These are phyloP conservation scores for Erpetoichthys calabaricus DNA, from an alignment of 2,797 vertebrate species.

Conservation along the genomic window DNA sequence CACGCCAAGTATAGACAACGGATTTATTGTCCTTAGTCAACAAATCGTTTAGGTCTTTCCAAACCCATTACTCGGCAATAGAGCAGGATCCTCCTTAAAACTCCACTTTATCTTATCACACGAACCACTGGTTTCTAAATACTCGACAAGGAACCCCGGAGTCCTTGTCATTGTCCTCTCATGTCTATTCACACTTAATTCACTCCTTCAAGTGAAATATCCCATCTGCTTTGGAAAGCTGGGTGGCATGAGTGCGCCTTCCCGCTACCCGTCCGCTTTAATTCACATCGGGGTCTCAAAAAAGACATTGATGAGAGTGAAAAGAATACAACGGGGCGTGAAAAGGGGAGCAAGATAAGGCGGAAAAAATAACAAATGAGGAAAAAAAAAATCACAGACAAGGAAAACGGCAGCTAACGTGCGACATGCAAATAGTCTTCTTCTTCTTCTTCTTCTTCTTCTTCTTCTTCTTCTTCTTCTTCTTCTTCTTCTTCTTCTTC, in stretches of 20 bases:
- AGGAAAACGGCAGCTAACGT: too few species aligned
- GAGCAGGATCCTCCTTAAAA: slow-evolving; percentile 33
- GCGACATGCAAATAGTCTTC: too few species aligned
- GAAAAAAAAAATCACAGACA: too few species aligned
- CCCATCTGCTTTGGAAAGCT: slow-evolving; percentile 21
- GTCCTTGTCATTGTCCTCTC: slow-evolving; percentile 13
- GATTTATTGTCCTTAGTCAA: slow-evolving; percentile 83
- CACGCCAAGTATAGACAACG: slow-evolving; percentile 63
- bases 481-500: too few species aligned
- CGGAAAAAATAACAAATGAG: too few species aligned
- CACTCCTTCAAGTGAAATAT: slow-evolving; percentile 29
- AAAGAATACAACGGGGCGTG: too few species aligned
- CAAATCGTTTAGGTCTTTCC: slow-evolving; percentile 81
- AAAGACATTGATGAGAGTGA: too few species aligned
- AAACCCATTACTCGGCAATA: slow-evolving; percentile 67
- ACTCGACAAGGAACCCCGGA: slow-evolving; percentile 21
- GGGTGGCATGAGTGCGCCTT: slow-evolving; percentile 21
- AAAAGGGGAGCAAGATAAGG: too few species aligned
- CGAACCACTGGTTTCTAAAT: slow-evolving; percentile 45
- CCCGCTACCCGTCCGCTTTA: slow-evolving; percentile 13
- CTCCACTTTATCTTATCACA: slow-evolving; percentile 33
- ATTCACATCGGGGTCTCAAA: slow-evolving; percentile 24
- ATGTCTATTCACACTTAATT: slow-evolving; percentile 33
- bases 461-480: too few species aligned
- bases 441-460: too few species aligned